Evolutionary conservation across 2,113 vertebrate genomes (phyloP).

Genomic region (Scopus umbretta): DNA sequence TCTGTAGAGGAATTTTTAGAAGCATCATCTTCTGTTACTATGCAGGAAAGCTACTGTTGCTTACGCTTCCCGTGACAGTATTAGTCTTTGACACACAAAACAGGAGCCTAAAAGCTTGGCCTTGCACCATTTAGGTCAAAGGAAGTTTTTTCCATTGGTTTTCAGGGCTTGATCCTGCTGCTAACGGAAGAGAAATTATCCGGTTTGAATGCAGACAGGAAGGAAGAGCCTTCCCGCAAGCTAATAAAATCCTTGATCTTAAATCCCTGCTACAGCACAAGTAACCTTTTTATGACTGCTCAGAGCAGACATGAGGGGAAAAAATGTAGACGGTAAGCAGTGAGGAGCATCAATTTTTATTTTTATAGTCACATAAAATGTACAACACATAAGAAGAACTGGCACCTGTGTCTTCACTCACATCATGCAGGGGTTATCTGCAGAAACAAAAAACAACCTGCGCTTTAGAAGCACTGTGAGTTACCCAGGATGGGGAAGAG

Average conservation of each 20-base stretch:
- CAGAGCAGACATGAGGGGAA: background rate
- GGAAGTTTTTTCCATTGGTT: background rate
- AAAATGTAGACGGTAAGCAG: background rate
- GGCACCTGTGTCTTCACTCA: background rate
- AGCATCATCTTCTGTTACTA: conserved; percentile 42
- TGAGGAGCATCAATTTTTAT: conserved; percentile 26
- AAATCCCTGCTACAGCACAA: conserved; percentile 8
- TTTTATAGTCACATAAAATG: conserved; percentile 38
- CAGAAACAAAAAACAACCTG: conserved; percentile 1
- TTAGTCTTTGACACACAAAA: conserved; percentile 14
- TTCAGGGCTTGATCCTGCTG: conserved; percentile 5
- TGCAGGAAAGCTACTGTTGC: conserved; percentile 29
- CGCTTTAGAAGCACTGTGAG: background rate
- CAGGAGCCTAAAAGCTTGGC: conserved; percentile 18
- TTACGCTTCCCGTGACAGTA: background rate
- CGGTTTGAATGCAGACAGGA: background rate
- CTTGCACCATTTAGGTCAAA: conserved; percentile 46
- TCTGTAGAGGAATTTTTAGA: conserved; percentile 48
- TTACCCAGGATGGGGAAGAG: background rate
- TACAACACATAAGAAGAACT: background rate
- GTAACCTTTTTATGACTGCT: conserved; percentile 24
- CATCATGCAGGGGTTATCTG: background rate
- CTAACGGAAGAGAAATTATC: conserved; percentile 27
- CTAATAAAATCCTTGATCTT: conserved; percentile 38
- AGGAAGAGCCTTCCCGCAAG: background rate